Percentiles rank a stretch among this genome's conserved stretches.
phyloP scores from a whole-genome alignment of 1,140 invertebrate genomes.

The Drosophila mojavensis region DNA sequence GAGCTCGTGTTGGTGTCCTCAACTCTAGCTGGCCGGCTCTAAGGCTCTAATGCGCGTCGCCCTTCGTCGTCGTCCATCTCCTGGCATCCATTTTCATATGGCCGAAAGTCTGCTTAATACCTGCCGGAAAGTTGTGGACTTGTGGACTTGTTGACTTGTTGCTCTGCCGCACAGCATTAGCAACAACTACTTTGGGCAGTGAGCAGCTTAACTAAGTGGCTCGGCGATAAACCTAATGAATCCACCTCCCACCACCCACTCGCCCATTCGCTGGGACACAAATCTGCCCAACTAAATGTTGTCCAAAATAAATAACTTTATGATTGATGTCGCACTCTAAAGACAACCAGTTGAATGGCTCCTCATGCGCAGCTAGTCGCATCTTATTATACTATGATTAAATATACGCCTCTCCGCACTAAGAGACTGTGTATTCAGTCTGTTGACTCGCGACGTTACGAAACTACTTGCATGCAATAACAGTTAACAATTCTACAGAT shows the following conservation, averaged over 20 bases:
- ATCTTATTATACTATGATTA: too few relatives aligned
- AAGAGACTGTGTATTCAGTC: too few relatives aligned
- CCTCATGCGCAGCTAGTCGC: too few relatives aligned
- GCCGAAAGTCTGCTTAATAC: conserved; percentile 11
- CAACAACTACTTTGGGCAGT: conserved; percentile 29
- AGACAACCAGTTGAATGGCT: too few relatives aligned
- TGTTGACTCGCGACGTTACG: too few relatives aligned
- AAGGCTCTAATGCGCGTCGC: conserved; percentile 26
- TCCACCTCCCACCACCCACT: not conserved
- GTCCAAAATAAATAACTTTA: too few relatives aligned
- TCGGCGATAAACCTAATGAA: conserved; percentile 30
- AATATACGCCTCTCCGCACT: too few relatives aligned
- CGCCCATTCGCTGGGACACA: not conserved
- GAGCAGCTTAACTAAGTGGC: conserved; percentile 32
- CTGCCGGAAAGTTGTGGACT: conserved; percentile 24
- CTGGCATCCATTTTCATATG: conserved; percentile 13
- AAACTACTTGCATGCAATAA: too few relatives aligned
- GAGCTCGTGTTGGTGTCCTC: conserved; percentile 23
- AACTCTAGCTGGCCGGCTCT: conserved; percentile 45
- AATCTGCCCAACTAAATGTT: too few relatives aligned
- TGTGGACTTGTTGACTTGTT: conserved; percentile 20
- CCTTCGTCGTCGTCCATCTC: not conserved
- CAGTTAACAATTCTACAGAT: too few relatives aligned
- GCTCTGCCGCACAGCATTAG: conserved; percentile 27
- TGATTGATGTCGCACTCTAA: too few relatives aligned